Conservation (phyloP, 2,113 vertebrate species). For the Pteronura brasiliensis region DNA sequence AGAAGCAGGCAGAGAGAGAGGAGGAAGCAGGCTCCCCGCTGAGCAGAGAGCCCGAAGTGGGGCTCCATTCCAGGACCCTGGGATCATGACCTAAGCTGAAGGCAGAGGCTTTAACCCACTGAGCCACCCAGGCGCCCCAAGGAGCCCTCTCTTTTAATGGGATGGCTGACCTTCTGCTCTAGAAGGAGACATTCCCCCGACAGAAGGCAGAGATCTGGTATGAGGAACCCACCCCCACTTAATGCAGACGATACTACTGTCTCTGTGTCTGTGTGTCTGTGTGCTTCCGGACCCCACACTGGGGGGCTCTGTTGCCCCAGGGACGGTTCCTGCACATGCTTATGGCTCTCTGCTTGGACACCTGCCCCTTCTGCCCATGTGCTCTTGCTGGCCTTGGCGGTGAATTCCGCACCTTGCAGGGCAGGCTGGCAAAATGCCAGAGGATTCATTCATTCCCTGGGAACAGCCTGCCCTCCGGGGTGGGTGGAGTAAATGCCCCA, state of each 20-base stretch:
- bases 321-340: accelerated
- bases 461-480: accelerated
- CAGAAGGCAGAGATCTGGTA: accelerated
- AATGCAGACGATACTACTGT: accelerated
- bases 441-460: accelerated
- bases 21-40: too few relatives aligned
- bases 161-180: accelerated
- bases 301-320: background rate
- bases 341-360: accelerated
- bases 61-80: too few relatives aligned
- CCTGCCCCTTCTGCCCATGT: background rate
- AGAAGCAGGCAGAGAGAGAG: too few relatives aligned
- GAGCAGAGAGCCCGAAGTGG: too few relatives aligned
- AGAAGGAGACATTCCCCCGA: accelerated
- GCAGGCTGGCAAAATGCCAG: too few relatives aligned
- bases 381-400: background rate
- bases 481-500: accelerated
- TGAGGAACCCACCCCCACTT: accelerated
- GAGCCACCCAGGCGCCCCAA: too few relatives aligned
- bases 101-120: too few relatives aligned
- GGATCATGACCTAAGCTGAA: too few relatives aligned
- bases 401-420: accelerated
- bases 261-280: accelerated
- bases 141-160: too few relatives aligned
- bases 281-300: accelerated